Percentiles rank a stretch among this genome's conserved stretches.
phyloP scores from a whole-genome alignment of 2,113 vertebrate genomes.

The Sorex araneus region DNA sequence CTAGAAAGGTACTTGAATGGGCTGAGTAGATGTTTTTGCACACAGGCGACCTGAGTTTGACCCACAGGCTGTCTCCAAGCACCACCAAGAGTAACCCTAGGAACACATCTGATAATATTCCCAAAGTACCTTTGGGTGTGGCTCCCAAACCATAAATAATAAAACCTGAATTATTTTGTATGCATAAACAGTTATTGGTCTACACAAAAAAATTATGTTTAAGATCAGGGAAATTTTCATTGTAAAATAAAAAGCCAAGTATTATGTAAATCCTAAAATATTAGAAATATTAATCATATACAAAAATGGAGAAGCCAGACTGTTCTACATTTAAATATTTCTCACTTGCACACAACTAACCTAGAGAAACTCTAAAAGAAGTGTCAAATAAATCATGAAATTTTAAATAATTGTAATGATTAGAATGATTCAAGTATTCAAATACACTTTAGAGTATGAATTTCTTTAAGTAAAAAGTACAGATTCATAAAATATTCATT shows the following conservation, averaged over 20 bases:
- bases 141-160: background rate
- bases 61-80: too few relatives aligned
- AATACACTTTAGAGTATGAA: constrained; percentile 5
- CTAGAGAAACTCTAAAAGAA: background rate
- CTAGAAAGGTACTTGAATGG: too few relatives aligned
- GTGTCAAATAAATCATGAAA: background rate
- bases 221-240: background rate
- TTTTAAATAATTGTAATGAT: constrained; percentile 22
- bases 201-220: background rate
- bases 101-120: too few relatives aligned
- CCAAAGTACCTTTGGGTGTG: too few relatives aligned
- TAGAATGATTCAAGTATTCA: background rate
- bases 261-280: constrained; percentile 8
- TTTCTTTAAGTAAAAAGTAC: constrained; percentile 25
- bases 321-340: background rate
- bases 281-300: background rate
- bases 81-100: too few relatives aligned
- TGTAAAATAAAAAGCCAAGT: constrained; percentile 32
- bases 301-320: background rate
- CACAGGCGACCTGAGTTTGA: too few relatives aligned
- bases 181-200: background rate
- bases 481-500: constrained; percentile 42
- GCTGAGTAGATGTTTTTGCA: too few relatives aligned
- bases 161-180: background rate
- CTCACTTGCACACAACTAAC: background rate